Percentiles rank a stretch among this genome's conserved stretches.
Conservation (phyloP, 2,888 invertebrate species). For the Eulithis testata region DNA sequence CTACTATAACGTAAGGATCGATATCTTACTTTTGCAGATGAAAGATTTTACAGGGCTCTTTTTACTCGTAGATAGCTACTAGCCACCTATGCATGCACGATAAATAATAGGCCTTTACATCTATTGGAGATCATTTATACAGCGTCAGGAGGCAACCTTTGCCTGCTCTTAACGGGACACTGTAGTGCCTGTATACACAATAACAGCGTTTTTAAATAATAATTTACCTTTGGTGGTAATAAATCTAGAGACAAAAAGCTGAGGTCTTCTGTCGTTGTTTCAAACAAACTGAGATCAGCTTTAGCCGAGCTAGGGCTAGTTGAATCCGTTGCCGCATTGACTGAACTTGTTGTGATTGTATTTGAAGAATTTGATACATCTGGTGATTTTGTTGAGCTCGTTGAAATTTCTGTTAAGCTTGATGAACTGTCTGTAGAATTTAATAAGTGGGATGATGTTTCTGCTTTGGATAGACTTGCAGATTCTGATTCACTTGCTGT, state of each 20-base stretch:
- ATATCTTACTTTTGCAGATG: too few species aligned
- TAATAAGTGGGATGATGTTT: neutral
- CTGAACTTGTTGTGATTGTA: neutral
- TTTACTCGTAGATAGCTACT: too few species aligned
- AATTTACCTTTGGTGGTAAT: slow-evolving; percentile 57
- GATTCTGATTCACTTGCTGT: slow-evolving; percentile 1
- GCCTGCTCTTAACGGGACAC: too few species aligned
- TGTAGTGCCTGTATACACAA: too few species aligned
- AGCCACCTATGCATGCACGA: too few species aligned
- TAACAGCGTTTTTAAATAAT: too few species aligned
- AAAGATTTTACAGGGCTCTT: too few species aligned
- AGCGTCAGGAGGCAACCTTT: too few species aligned
- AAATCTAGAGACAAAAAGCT: slow-evolving; percentile 43
- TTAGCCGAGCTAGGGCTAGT: neutral
- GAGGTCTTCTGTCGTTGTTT: slow-evolving; percentile 27
- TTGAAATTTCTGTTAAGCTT: neutral
- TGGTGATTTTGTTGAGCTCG: slow-evolving; percentile 5
- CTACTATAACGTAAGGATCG: too few species aligned
- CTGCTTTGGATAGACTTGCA: neutral
- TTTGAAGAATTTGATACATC: neutral
- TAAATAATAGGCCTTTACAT: too few species aligned
- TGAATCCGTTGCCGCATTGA: slow-evolving; percentile 3
- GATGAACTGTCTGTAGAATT: neutral
- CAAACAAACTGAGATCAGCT: slow-evolving; percentile 1
- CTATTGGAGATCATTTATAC: too few species aligned